These are phyloP conservation scores for Oreocharis arfaki DNA, from an alignment of 2,113 vertebrate species.

Conservation along the genomic window DNA sequence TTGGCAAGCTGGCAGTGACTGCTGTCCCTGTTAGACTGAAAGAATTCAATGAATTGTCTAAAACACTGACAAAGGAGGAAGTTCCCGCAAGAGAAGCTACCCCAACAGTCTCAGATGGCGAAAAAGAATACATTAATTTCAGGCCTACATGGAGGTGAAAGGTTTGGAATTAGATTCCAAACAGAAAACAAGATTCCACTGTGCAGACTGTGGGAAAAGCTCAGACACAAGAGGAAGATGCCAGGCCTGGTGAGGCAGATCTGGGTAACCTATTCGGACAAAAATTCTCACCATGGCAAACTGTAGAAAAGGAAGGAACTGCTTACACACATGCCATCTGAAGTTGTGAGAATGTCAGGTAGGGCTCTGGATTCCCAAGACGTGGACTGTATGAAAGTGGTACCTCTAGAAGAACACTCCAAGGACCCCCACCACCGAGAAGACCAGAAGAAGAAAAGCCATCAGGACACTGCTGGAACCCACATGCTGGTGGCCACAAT, in stretches of 20 bases:
- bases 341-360: not conserved
- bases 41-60: not conserved
- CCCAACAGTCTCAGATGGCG: not conserved
- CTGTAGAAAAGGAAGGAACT: not conserved
- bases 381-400: too few relatives aligned
- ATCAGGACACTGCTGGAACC: not conserved
- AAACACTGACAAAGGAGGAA: not conserved
- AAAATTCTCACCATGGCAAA: not conserved
- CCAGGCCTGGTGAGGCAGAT: not conserved
- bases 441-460: not conserved
- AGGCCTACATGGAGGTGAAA: not conserved
- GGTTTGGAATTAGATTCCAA: not conserved
- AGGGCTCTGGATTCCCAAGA: not conserved
- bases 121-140: too few relatives aligned
- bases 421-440: accelerated
- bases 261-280: not conserved
- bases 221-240: not conserved
- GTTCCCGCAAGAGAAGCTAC: not conserved
- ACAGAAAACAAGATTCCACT: not conserved
- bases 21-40: too few relatives aligned
- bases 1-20: not conserved
- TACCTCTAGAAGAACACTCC: not conserved
- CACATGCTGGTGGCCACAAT: not conserved
- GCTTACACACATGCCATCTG: not conserved
- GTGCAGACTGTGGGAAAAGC: not conserved